Evolutionary conservation across 2,113 vertebrate genomes (phyloP).

Genomic region (Microcebus jonahi): DNA sequence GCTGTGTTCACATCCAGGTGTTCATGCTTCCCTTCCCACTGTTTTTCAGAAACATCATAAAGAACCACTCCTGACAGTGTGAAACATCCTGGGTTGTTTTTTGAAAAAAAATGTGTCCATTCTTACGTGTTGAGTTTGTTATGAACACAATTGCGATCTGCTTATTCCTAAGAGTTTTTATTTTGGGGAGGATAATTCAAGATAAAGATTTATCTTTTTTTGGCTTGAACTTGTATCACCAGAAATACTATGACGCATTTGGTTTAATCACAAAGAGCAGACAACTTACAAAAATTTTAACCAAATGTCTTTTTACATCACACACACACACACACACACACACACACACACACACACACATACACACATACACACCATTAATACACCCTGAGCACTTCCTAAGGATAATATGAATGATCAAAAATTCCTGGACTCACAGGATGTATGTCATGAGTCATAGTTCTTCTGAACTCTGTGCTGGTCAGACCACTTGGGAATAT

Average conservation of each 20-base stretch:
- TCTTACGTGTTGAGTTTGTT: constrained; percentile 13
- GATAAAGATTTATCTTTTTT: background rate
- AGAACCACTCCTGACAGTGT: constrained; percentile 50
- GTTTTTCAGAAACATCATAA: constrained; percentile 65
- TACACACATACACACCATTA: no score
- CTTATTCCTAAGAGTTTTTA: background rate
- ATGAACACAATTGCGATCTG: background rate
- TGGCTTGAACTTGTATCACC: background rate
- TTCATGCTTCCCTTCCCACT: constrained; percentile 38
- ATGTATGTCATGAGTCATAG: background rate
- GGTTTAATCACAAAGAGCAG: constrained; percentile 39
- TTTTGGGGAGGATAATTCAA: background rate
- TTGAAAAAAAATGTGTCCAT: background rate
- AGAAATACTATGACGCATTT: constrained; percentile 8
- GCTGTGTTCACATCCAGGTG: constrained; percentile 55
- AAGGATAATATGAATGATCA: background rate
- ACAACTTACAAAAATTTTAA: constrained; percentile 16
- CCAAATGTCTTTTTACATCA: background rate
- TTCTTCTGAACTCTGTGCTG: background rate
- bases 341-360: accelerated
- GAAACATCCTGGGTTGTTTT: constrained; percentile 1
- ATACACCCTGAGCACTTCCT: background rate
- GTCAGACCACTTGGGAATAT: background rate
- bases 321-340: accelerated
- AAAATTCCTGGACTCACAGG: background rate